Conservation (phyloP, 1,140 invertebrate species). For the Diprion similis region DNA sequence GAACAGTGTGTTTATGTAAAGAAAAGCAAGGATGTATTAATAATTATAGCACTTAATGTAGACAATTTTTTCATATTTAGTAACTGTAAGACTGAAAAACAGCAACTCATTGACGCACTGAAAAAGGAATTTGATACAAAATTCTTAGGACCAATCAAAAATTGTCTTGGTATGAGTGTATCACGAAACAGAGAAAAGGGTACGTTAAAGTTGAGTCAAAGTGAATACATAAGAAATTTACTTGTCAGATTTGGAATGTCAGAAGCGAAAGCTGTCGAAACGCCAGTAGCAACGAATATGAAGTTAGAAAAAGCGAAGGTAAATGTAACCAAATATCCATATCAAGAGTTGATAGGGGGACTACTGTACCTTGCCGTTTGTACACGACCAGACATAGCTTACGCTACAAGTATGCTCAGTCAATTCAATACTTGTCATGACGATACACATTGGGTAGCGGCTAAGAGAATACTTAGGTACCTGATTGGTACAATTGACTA, state of each 20-base stretch:
- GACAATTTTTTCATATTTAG: background rate
- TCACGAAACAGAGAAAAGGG: slow-evolving; percentile 1
- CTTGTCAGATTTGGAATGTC: slow-evolving; percentile 10
- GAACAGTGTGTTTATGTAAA: background rate
- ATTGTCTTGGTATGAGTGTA: slow-evolving; percentile 28
- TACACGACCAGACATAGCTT: slow-evolving; percentile 30
- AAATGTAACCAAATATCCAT: too few relatives aligned
- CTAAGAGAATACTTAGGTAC: slow-evolving; percentile 40
- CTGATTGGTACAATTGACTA: slow-evolving; percentile 31
- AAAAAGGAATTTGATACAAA: background rate
- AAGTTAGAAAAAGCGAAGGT: background rate
- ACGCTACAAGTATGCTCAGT: background rate
- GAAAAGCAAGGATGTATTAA: background rate
- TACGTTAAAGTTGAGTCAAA: too few relatives aligned
- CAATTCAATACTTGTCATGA: slow-evolving; percentile 25
- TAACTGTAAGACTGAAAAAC: background rate
- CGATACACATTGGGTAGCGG: slow-evolving; percentile 35
- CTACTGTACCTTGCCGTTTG: slow-evolving; percentile 54
- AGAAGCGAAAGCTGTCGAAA: too few relatives aligned
- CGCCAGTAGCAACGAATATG: too few relatives aligned
- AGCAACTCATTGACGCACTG: background rate
- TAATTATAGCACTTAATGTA: background rate
- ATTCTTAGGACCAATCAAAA: slow-evolving; percentile 4
- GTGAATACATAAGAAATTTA: too few relatives aligned
- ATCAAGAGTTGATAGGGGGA: too few relatives aligned